Evolutionary conservation across 1,140 invertebrate species (phyloP).

Genomic region (Pararge aegeria): DNA sequence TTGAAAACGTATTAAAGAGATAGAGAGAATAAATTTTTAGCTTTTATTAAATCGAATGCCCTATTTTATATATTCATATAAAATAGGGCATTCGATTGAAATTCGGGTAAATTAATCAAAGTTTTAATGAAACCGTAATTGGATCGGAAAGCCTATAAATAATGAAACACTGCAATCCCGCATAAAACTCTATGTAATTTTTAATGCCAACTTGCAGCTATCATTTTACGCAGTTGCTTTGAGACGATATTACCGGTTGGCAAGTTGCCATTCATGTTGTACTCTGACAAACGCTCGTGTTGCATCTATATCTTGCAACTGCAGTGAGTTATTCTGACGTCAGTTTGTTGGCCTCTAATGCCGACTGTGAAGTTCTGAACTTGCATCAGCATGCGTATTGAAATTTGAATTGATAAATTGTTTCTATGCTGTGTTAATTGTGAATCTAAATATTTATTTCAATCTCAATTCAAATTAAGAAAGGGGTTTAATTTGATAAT

Average conservation of each 20-base stretch:
- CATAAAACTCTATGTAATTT: constrained; percentile 23
- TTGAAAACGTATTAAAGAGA: too few relatives aligned
- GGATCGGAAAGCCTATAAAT: neutral
- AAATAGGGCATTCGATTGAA: neutral
- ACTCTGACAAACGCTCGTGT: constrained; percentile 27
- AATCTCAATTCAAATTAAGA: too few relatives aligned
- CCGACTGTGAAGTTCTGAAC: neutral
- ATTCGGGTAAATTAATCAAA: neutral
- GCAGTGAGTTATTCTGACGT: constrained; percentile 27
- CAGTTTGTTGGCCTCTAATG: constrained; percentile 10
- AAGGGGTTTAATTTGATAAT: too few relatives aligned
- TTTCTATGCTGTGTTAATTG: neutral
- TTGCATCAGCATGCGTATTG: neutral
- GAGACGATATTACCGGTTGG: constrained; percentile 30
- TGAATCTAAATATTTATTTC: too few relatives aligned
- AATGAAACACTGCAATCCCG: constrained; percentile 4
- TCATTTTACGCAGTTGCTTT: constrained; percentile 33
- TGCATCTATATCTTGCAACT: constrained; percentile 30
- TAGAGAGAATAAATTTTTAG: too few relatives aligned
- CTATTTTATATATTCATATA: too few relatives aligned
- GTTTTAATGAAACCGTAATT: constrained; percentile 1
- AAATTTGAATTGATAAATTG: neutral
- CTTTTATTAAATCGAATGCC: too few relatives aligned
- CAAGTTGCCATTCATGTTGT: constrained; percentile 29
- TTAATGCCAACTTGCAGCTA: constrained; percentile 29